A percentile compares a stretch with the other conserved stretches of the same genome.
phyloP scores from a whole-genome alignment of 2,113 vertebrate species.

The Lota lota region DNA sequence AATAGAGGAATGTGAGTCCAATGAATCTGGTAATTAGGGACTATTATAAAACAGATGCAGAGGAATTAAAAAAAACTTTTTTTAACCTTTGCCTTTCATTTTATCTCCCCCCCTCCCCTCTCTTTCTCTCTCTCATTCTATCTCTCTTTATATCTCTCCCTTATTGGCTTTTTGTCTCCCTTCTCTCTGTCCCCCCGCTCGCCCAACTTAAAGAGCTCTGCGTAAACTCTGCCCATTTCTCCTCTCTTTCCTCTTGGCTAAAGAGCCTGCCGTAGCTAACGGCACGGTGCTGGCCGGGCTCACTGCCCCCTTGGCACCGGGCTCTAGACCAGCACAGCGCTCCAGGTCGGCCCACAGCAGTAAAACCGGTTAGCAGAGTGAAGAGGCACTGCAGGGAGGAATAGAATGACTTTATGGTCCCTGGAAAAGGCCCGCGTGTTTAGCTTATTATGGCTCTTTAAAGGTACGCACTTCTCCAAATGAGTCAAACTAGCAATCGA shows the following conservation, averaged over 20 bases:
- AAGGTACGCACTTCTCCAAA: constrained; percentile 10
- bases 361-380: constrained; percentile 61
- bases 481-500: constrained; percentile 33
- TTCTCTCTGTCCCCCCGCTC: constrained; percentile 42
- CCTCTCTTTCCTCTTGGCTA: constrained; percentile 40
- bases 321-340: constrained; percentile 47
- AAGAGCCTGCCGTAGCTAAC: constrained; percentile 63
- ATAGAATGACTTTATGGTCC: constrained; percentile 50
- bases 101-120: not conserved
- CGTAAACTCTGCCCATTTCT: constrained; percentile 36
- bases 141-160: too few species aligned
- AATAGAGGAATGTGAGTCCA: constrained; percentile 48
- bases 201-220: constrained; percentile 52
- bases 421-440: constrained; percentile 32
- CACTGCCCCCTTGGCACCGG: constrained; percentile 65
- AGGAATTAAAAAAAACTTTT: constrained; percentile 22
- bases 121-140: too few species aligned
- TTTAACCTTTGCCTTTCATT: constrained; percentile 19
- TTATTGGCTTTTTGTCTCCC: constrained; percentile 43
- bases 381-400: constrained; percentile 59
- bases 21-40: constrained; percentile 62
- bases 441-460: constrained; percentile 40
- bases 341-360: constrained; percentile 62
- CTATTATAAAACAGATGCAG: constrained; percentile 64
- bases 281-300: constrained; percentile 52